phyloP scores from a whole-genome alignment of 2,888 invertebrate species.

The Trachelus troglodyta region DNA sequence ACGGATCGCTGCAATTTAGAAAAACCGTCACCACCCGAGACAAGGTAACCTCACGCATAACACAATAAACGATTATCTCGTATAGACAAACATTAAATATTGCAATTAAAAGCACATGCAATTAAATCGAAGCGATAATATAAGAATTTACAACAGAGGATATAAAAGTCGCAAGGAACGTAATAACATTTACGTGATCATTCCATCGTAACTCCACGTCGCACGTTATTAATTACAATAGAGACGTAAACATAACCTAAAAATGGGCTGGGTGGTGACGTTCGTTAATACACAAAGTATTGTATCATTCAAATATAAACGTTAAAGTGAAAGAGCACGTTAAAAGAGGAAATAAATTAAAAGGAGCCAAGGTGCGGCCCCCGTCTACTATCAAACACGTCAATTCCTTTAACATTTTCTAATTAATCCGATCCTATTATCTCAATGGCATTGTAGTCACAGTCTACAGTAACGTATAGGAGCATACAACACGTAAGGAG shows the following conservation, averaged over 20 bases:
- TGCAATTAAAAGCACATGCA: constrained; percentile 17
- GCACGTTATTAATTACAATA: neutral
- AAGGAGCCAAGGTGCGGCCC: neutral
- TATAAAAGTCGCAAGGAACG: neutral
- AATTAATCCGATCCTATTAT: neutral
- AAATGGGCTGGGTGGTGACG: constrained; percentile 17
- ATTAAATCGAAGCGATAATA: constrained; percentile 8
- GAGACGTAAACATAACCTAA: neutral
- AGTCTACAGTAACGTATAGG: neutral
- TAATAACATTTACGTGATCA: neutral
- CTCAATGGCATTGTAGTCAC: neutral
- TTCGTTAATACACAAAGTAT: neutral
- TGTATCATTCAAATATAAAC: neutral
- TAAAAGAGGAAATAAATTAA: neutral
- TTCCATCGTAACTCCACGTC: neutral
- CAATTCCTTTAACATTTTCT: neutral
- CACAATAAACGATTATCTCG: neutral
- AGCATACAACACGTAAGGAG: neutral
- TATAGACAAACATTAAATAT: neutral
- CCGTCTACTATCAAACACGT: neutral
- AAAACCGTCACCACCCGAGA: constrained; percentile 43
- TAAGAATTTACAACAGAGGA: no score
- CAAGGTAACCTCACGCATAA: constrained; percentile 13
- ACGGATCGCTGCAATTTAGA: constrained; percentile 12
- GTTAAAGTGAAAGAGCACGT: neutral